Base-by-base conservation (phyloP, 2,888 invertebrate genomes). In the Drosophila lutescens region DNA sequence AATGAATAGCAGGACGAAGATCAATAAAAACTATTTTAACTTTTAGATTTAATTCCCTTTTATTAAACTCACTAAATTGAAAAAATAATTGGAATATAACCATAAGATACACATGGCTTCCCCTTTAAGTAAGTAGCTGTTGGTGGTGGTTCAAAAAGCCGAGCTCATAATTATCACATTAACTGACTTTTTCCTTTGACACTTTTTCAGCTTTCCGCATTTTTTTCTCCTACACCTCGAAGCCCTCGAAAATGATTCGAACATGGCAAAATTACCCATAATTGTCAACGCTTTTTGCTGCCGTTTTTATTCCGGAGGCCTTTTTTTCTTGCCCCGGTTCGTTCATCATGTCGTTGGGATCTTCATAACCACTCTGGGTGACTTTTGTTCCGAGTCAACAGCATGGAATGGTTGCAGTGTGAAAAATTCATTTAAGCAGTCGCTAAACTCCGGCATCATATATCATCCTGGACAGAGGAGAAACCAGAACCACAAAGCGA, bases 371-470 rank as follows among this genome's bases (percentile, higher is more conserved):
- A 76, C 56, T 66, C 55, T 47, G 46, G 65, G 17, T 73, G 89
- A 80, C 87, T 83, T 88, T 88, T 80, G 87, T 80, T 86, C 70
- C 61, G 78, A 88, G 87, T 86, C 87, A 88, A 86, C 82, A 75
- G 73, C 50, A 62, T 78, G 78, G 79, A 84, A 86, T 66, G 81
- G 62, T 69, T 55, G 50, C 61, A 59, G 78, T 76, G 78, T 84
- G 85, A 88, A 88, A 82, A 83, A 83, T 86, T 86, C 87, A 83
- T 88, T 88, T 88, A 88, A 82, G 87, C 87, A 82, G 89, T 88
- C 73, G 69, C 78, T 88, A 83, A 83, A 88, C 87, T 78, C 70
- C 78, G 63, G 76, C 68, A 36, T 73, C 81, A 83, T 83, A 86
- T 86, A 88, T 83, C 82, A 83, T 86, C 71, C 50, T 44, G 55